These are phyloP conservation scores for Zalophus californianus DNA, from an alignment of 2,797 vertebrate genomes.

Conservation along the genomic window DNA sequence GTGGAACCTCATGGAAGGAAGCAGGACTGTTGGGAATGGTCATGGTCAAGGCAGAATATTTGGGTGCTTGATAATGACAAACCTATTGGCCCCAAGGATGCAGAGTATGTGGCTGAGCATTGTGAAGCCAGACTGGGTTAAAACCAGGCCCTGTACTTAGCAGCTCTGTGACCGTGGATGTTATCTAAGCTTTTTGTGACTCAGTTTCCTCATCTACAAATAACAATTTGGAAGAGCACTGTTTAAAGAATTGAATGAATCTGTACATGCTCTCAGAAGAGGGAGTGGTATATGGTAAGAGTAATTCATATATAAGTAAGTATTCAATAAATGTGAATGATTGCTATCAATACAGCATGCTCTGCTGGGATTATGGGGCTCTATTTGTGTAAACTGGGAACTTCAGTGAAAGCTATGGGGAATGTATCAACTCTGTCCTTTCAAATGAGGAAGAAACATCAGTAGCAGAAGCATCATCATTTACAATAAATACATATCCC, in stretches of 20 bases:
- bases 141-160: neutral
- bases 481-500: neutral
- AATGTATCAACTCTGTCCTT: neutral
- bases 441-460: neutral
- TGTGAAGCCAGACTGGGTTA: neutral
- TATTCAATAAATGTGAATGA: neutral
- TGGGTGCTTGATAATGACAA: rapidly evolving
- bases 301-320: neutral
- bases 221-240: too few species aligned
- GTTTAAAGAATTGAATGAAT: neutral
- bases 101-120: rapidly evolving
- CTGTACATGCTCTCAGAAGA: neutral
- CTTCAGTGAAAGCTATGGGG: neutral
- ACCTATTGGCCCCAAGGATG: neutral
- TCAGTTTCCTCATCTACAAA: neutral
- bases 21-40: neutral
- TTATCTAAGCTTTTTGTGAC: neutral
- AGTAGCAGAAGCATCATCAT: neutral
- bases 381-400: neutral
- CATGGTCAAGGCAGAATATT: neutral
- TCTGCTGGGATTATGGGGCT: neutral
- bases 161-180: neutral
- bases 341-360: rapidly evolving
- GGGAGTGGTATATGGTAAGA: neutral
- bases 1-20: neutral